Base-by-base conservation (phyloP, 64 coral and sea anemone species). In the Orbicella faveolata region DNA sequence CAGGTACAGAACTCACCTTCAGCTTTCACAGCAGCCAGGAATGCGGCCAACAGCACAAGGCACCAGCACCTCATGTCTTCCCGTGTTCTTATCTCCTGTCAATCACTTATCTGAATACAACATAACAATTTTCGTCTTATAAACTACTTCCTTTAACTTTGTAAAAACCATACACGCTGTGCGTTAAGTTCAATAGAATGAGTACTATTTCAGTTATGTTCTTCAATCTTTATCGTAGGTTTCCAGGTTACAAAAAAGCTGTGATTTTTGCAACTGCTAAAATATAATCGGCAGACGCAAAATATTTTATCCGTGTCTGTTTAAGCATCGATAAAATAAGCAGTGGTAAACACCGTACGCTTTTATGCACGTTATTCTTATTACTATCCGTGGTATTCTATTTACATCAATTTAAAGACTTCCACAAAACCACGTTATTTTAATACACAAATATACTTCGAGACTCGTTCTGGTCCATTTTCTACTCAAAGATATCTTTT, bases 91-190 rank as follows among this genome's bases (percentile, higher is more conserved):
- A 72, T 72, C 23, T 70, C 37, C 37, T 26, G 61, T 85, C 21
- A 66, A 73, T 85, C 82, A 85, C 82, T 85, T 85, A 10, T 73
- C 82, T 85, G n/a, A 85, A 53, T 52, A 4, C 36, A 52, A 21
- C 36, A 44, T 39, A 52, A 18, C 6, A 78, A 30, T 70, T 30
- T 23, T 70, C 4, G 30, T 4, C 67, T 25, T 11, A 25, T 59
- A 59, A 59, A 59, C 12, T 16, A 12, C 23, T n/a, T 26, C 21
- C 20, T 2, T 26, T 25, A 26, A 23, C n/a, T 21, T 25, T 70
- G 21, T 70, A 30, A 7, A 11, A 70, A 4, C 4, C n/a, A n/a
- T 26, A 70, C 67, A 11, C 9, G 30, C 11, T 70, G 30, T 25
- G 0, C 0, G 67, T n/a, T 70, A 26, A 6, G 21, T 70, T 70